phyloP scores from a whole-genome alignment of 2,888 invertebrate species.

The Drosophila melanosoma region DNA sequence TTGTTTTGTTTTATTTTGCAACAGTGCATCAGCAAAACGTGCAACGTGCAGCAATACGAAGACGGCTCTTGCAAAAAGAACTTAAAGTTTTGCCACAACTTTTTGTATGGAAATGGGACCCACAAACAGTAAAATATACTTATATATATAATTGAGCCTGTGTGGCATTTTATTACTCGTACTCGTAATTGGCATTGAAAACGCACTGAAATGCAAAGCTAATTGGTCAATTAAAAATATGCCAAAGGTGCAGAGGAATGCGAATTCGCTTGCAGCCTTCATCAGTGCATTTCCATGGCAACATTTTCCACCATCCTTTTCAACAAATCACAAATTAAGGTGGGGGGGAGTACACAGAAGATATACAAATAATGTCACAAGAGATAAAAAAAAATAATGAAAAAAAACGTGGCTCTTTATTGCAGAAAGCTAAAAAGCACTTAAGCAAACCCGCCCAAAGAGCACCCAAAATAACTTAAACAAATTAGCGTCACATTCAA shows the following conservation, averaged over 20 bases:
- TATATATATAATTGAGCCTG: neutral
- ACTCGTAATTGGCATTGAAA: slow-evolving; percentile 55
- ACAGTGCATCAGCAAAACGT: slow-evolving; percentile 42
- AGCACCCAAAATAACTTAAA: slow-evolving; percentile 44
- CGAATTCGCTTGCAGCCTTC: slow-evolving; percentile 8
- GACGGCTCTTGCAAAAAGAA: slow-evolving; percentile 5
- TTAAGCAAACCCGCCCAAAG: slow-evolving; percentile 21
- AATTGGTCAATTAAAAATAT: slow-evolving; percentile 59
- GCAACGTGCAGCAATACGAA: slow-evolving; percentile 27
- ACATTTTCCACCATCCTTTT: slow-evolving; percentile 21
- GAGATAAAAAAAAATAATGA: neutral
- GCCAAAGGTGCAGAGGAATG: neutral
- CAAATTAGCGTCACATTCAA: slow-evolving; percentile 70
- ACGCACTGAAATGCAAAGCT: slow-evolving; percentile 43
- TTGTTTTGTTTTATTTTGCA: slow-evolving; percentile 7
- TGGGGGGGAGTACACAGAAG: neutral
- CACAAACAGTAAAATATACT: neutral
- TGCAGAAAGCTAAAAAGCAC: slow-evolving; percentile 29
- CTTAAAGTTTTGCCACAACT: slow-evolving; percentile 5
- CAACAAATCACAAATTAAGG: slow-evolving; percentile 2
- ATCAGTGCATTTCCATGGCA: slow-evolving; percentile 56
- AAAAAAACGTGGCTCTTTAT: slow-evolving; percentile 34
- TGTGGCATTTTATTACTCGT: neutral
- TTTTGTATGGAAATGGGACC: neutral
- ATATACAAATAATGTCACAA: slow-evolving; percentile 1